These are phyloP conservation scores for Cherax quadricarinatus DNA, from an alignment of 1,140 invertebrate species.

Conservation along the genomic window DNA sequence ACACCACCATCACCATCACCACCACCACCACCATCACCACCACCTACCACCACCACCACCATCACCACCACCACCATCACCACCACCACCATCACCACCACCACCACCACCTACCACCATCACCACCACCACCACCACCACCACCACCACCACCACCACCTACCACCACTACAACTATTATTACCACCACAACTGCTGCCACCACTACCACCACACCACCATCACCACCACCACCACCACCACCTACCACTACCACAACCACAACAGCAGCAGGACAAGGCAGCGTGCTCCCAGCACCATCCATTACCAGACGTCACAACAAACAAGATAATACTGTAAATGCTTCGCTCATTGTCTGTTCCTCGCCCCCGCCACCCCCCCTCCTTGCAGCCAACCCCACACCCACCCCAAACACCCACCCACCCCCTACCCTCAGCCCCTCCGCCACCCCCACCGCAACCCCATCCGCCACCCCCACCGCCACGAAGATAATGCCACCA, in stretches of 20 bases:
- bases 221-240: not conserved
- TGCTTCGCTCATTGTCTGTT: constrained; percentile 29
- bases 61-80: no score
- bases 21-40: no score
- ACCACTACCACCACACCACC: no score
- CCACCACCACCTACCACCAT: not conserved
- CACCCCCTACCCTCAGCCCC: no score
- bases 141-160: not conserved
- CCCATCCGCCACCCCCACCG: no score
- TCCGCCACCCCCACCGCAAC: no score
- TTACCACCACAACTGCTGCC: not conserved
- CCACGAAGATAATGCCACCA: not conserved
- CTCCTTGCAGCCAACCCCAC: no score
- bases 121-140: not conserved
- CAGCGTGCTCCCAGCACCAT: constrained; percentile 8
- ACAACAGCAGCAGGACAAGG: not conserved
- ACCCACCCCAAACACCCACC: no score
- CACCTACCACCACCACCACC: not conserved
- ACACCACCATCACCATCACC: no score
- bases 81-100: not conserved
- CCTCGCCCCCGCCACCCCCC: not conserved
- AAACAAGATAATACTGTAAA: constrained; percentile 49
- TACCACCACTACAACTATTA: not conserved
- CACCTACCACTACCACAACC: not conserved
- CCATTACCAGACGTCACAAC: constrained; percentile 55